These are phyloP conservation scores for Rachycentron canadum DNA, from an alignment of 2,797 vertebrate species.

Conservation along the genomic window DNA sequence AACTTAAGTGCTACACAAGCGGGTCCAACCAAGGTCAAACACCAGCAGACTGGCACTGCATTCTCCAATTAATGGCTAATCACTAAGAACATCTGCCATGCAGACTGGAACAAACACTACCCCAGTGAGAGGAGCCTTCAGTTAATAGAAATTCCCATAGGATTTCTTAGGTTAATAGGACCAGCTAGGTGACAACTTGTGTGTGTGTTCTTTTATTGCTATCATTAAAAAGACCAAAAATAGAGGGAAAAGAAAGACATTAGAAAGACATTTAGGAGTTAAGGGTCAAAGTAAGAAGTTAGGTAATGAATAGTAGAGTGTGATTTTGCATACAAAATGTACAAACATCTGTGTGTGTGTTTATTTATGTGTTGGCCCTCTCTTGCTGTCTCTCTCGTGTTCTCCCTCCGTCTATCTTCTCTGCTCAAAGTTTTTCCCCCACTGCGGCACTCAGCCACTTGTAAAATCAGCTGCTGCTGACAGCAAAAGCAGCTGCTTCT, in stretches of 20 bases:
- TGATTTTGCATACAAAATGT: conserved; percentile 19
- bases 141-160: conserved; percentile 66
- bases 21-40: conserved; percentile 67
- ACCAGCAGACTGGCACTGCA: conserved; percentile 68
- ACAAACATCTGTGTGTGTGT: conserved; percentile 35
- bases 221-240: conserved; percentile 42
- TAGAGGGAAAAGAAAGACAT: conserved; percentile 41
- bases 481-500: conserved; percentile 60
- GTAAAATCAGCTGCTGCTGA: conserved; percentile 71
- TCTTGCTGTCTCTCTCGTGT: background rate
- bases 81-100: conserved; percentile 79
- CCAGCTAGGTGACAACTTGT: conserved; percentile 44
- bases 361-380: conserved; percentile 33
- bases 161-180: conserved; percentile 76
- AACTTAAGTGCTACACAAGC: conserved; percentile 51
- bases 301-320: conserved; percentile 18
- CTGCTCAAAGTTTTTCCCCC: conserved; percentile 50
- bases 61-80: conserved; percentile 80
- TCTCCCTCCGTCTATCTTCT: conserved; percentile 39
- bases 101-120: conserved; percentile 71
- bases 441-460: conserved; percentile 54
- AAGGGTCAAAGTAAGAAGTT: conserved; percentile 36
- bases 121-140: conserved; percentile 65
- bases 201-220: conserved; percentile 42
- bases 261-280: conserved; percentile 50